phyloP scores from a whole-genome alignment of 2,888 invertebrate species.

The Eristalinus aeneus region DNA sequence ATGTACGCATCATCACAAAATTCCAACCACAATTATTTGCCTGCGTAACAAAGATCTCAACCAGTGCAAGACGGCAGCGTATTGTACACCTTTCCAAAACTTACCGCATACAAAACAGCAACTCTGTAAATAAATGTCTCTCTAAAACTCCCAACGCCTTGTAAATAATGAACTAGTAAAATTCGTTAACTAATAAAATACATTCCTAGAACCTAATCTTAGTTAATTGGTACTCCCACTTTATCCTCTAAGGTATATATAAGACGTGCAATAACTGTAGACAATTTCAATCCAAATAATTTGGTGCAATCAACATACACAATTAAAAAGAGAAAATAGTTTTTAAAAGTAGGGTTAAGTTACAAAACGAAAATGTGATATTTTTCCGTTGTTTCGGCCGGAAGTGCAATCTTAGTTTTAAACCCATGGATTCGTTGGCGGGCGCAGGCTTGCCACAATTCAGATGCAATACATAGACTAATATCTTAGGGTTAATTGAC shows the following conservation, averaged over 20 bases:
- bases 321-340: neutral
- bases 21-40: too few species aligned
- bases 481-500: constrained; percentile 21
- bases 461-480: constrained; percentile 43
- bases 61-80: too few species aligned
- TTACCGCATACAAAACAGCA: too few species aligned
- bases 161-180: too few species aligned
- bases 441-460: neutral
- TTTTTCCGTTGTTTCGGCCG: constrained; percentile 80
- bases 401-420: constrained; percentile 78
- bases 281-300: constrained; percentile 51
- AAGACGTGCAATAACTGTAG: constrained; percentile 52
- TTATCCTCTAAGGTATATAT: neutral
- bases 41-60: too few species aligned
- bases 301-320: constrained; percentile 54
- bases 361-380: constrained; percentile 78
- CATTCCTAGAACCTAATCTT: neutral
- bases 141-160: too few species aligned
- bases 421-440: neutral
- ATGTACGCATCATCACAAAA: too few species aligned
- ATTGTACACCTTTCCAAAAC: too few species aligned
- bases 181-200: too few species aligned
- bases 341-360: constrained; percentile 23
- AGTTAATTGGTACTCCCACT: neutral
- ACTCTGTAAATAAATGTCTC: too few species aligned